Evolutionary conservation across 1,140 invertebrate genomes (phyloP), one percentile per base, ranked within the genome.

Genomic region (Eufriesea mexicana): DNA sequence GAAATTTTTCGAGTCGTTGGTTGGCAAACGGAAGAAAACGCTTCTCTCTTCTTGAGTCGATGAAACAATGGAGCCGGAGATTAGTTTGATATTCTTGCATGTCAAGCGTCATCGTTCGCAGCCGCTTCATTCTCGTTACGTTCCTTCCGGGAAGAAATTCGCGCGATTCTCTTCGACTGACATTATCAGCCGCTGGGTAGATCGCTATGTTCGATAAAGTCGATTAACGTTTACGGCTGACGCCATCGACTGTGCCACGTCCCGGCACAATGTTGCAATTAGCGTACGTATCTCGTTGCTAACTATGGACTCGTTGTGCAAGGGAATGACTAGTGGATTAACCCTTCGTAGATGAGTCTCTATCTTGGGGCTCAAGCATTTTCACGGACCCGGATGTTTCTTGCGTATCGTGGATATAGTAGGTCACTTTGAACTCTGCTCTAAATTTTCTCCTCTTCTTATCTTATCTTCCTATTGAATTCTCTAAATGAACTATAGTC

Each of bases 251-350:
- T 47, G 42, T 47, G 10, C 10, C 61, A 23, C 20, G 55, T 2
- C 45, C 20, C 0, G 16, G 47, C 42, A n/a, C 45, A 76, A 68
- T 76, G 62, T 82, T 68, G 79, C 73, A 76, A 82, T 66, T 67
- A 67, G 57, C 28, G 18, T 75, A 2, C 75, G 35, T 54, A 18
- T 67, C 28, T 75, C 78, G 0, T 28, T 42, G 2, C 71, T 2
- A 42, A 45, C 25, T 28, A 59, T 28, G 45, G 12, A 67, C n/a
- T 76, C 62, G 73, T 82, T 82, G n/a, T 55, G 79, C 79, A 61
- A 82, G 54, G n/a, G 47, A 74, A 64, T 35, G 45, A 14, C 59
- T 35, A 25, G 51, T 42, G 61, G 42, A 75, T 67, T 75, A 35
- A 67, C 66, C 35, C 35, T 35, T 35, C 35, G 35, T 4, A 4